Evolutionary conservation across 2,797 vertebrate genomes (phyloP).

Genomic region (Takifugu ocellatus): DNA sequence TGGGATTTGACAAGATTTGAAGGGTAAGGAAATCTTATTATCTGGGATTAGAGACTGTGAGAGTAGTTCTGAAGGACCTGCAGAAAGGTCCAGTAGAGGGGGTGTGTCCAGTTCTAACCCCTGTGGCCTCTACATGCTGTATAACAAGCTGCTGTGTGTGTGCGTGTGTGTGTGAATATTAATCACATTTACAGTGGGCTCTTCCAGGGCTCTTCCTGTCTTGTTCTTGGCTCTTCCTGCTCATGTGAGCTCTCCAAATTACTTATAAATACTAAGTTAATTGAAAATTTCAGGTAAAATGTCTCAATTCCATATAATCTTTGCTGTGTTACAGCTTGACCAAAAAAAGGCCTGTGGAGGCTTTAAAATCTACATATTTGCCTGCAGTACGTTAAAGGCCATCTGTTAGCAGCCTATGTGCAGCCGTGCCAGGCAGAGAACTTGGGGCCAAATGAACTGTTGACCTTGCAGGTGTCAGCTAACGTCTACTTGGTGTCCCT

Average conservation of each 20-base stretch:
- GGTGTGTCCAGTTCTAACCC: constrained; percentile 9
- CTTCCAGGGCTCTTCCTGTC: too few species aligned
- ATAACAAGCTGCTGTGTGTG: too few species aligned
- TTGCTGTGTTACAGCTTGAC: not conserved
- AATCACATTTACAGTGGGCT: too few species aligned
- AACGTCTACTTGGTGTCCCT: constrained; percentile 21
- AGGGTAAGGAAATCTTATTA: constrained; percentile 59
- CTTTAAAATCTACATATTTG: not conserved
- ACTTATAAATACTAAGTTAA: not conserved
- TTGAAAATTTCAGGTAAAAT: not conserved
- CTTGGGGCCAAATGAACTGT: constrained; percentile 38
- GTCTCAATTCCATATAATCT: not conserved
- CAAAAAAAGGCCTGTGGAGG: not conserved
- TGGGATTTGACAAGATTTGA: constrained; percentile 48
- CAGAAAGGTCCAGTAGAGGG: constrained; percentile 14
- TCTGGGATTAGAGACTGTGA: constrained; percentile 40
- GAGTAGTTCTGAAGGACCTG: constrained; percentile 28
- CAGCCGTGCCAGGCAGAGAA: constrained; percentile 14
- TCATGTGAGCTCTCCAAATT: too few species aligned
- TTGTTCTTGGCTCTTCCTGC: too few species aligned
- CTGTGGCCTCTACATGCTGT: constrained; percentile 14
- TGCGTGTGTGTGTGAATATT: too few species aligned
- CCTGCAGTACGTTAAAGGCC: not conserved
- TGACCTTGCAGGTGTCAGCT: constrained; percentile 51
- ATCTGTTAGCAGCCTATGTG: not conserved